Evolutionary conservation across 1,140 invertebrate genomes (phyloP), one percentile per base, ranked within the genome.

Genomic region (Scaptomyza pallida): DNA sequence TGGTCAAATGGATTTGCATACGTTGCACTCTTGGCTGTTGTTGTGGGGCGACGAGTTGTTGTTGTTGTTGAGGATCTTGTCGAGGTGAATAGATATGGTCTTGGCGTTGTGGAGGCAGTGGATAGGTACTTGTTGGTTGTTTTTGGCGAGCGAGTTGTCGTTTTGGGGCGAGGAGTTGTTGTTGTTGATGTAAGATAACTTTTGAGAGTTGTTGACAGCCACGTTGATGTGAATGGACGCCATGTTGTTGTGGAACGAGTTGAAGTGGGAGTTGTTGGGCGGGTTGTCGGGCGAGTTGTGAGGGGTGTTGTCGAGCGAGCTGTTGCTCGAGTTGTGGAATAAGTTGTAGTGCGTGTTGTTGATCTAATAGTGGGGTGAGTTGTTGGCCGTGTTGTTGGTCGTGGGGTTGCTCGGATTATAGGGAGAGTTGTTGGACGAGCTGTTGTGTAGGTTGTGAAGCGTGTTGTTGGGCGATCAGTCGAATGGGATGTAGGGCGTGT

Each of bases 81-180:
- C 8, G 78, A 67, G 12, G 70, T 82, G 33, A 86, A 82, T n/a
- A 86, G 37, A 44, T 86, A 88, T 9, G 83, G 78, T 6, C 61
- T 51, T 5, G 82, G 78, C 15, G 81, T 82, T 12, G 81, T 86
- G 43, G 59, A 56, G 9, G 40, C 13, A 33, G 13, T 50, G 33
- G 23, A 44, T 9, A 4, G 23, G 23, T 26, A 26, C 5, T 23
- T 30, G 13, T 17, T 15, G 61, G 55, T 41, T 19, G 44, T 69
- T 47, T 55, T 45, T 3, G 59, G 13, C 30, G 37, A 26, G 5
- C 52, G 51, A 10, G 64, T 77, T 17, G 57, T 62, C 17, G 48
- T 8, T 12, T 8, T 37, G 19, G 33, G 8, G 0, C 23, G 13
- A 10, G 44, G 41, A 2, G 43, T 69, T 6, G 37, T 45, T 3